Base-by-base conservation (phyloP, 1,140 invertebrate genomes). In the Leptestheria dahalacensis region DNA sequence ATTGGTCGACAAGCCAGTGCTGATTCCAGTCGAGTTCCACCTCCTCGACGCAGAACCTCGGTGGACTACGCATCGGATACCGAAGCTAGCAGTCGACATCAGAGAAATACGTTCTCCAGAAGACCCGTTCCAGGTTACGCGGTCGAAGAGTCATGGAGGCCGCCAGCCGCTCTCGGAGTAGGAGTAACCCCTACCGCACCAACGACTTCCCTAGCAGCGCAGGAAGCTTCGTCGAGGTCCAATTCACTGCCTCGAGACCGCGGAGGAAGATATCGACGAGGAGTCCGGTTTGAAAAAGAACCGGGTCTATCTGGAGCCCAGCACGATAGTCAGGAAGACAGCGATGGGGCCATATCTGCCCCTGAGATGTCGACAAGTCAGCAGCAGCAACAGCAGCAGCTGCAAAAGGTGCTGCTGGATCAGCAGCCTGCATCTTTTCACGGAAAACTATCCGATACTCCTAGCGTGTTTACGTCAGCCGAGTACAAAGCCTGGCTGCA, bases 31-130 rank as follows among this genome's bases (percentile, higher is more conserved):
- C 12, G 57, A 24, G 63, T 65, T 11, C 65, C 66, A 48, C 65
- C 68, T 23, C 65, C 68, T 21, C 67, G 69, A 4, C 65, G 69
- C 51, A 50, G 66, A 46, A 63, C 63, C 11, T 67, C 84, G 49
- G 74, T 91, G 63, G 89, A 91, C 72, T 92, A 91, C 70, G 88
- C 88, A 29, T 95, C 91, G 15, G 93, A 97, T 68, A 95, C 92
- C 0, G 93, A 97, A 75, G 86, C 88, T 1, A 85, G 71, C 49
- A 62, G 84, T 0, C 41, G 61, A 9, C 29, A 49, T n/a, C 48
- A 60, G 23, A 18, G 51, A 48, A 18, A 49, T 28, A 15, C 26
- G 53, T 51, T 48, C 48, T 21, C 48, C 10, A 53, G 49, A 12
- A 49, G 58, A 15, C 26, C 41, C 0, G 26, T 56, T 66, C 70